Conservation (phyloP, 2,113 vertebrate species). For the Cottus gobio region DNA sequence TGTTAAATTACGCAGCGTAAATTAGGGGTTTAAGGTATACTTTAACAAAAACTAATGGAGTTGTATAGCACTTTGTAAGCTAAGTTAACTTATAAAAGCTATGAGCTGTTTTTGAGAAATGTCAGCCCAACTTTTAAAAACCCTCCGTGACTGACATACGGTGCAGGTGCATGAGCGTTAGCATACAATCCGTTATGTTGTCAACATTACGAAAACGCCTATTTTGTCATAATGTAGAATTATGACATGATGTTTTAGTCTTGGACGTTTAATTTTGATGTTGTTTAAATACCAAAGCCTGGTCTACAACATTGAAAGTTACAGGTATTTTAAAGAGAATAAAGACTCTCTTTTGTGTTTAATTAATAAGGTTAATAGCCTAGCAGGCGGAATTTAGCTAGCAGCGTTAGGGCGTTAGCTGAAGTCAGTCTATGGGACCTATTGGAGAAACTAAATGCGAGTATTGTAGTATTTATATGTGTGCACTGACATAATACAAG, state of each 20-base stretch:
- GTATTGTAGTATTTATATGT: too few relatives aligned
- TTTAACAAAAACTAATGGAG: not conserved
- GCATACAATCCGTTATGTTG: not conserved
- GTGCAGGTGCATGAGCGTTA: not conserved
- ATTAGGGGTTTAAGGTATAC: conserved; percentile 6
- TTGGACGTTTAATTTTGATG: not conserved
- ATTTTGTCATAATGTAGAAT: not conserved
- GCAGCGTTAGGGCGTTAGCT: too few relatives aligned
- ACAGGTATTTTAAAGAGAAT: not conserved
- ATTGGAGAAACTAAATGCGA: not conserved
- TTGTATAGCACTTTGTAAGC: not conserved
- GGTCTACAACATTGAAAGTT: too few relatives aligned
- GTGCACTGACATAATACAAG: too few relatives aligned
- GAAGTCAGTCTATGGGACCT: not conserved
- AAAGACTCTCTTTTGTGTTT: not conserved
- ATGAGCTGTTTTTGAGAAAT: not conserved
- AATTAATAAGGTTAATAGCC: not conserved
- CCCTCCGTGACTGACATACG: too few relatives aligned
- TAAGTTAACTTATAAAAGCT: not conserved
- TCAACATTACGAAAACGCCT: not conserved
- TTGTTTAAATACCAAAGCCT: not conserved
- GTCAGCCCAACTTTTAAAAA: not conserved
- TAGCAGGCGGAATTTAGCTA: not conserved
- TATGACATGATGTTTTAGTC: not conserved
- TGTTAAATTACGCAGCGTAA: not conserved